Percentiles rank a stretch among this genome's conserved stretches.
phyloP scores from a whole-genome alignment of 2,888 invertebrate genomes.

The Allolobophora icterica region DNA sequence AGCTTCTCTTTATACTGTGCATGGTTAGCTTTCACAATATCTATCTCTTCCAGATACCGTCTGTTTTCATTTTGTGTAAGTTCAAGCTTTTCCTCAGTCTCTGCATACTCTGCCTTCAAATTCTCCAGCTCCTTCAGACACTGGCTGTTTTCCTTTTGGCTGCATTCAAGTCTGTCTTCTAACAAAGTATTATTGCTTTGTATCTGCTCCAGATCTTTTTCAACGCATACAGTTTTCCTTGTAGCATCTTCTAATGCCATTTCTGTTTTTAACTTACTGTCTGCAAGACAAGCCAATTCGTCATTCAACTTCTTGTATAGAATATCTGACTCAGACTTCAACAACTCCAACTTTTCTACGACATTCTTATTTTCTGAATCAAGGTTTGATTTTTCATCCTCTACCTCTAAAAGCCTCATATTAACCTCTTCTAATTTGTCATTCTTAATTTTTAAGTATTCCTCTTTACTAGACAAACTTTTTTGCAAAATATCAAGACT shows the following conservation, averaged over 20 bases:
- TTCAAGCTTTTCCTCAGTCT: background rate
- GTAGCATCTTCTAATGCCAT: background rate
- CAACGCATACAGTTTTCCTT: background rate
- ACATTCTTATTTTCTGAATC: background rate
- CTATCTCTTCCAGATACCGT: background rate
- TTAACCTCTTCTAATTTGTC: constrained; percentile 5
- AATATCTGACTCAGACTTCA: background rate
- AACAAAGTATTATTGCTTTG: background rate
- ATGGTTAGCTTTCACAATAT: background rate
- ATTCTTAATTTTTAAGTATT: background rate
- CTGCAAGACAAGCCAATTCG: background rate
- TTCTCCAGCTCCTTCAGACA: background rate
- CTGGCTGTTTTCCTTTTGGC: background rate
- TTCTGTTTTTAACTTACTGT: background rate
- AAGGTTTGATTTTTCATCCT: constrained; percentile 7
- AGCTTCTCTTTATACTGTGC: background rate
- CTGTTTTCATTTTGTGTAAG: background rate
- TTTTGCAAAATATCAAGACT: background rate
- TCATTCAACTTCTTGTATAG: background rate
- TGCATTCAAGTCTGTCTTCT: background rate
- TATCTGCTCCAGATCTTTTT: background rate
- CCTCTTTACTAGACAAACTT: background rate
- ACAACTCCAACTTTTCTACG: background rate
- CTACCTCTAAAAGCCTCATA: background rate
- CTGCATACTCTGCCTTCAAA: background rate